Base-by-base conservation (phyloP, 2,888 invertebrate species). In the Sarcophaga variegata region DNA sequence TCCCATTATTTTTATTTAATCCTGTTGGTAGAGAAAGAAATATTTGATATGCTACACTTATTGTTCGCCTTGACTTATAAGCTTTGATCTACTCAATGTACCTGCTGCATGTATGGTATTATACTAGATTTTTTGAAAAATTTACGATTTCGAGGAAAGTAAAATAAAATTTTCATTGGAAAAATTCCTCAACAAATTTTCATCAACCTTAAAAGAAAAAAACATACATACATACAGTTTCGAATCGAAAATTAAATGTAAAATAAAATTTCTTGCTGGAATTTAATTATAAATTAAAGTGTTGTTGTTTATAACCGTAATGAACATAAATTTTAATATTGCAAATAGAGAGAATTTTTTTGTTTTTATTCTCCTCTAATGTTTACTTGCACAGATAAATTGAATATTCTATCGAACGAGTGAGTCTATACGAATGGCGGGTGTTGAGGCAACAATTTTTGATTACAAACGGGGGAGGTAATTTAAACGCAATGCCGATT, bases 391-490 rank as follows among this genome's bases (percentile, higher is more conserved):
- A 37, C 62, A 45, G 37, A 67, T 63, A 69, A 62, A 71, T 71
- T 66, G 70, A 25, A 10, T 20, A 37, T 27, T 45, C 49, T 54
- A 20, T n/a, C 37, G 37, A 2, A 37, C 8, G 37, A 37, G 37
- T 37, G 37, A 37, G 37, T 37, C 37, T 37, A 2, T 37, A 11
- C n/a, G 49, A 49, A 22, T 70, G 54, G 10, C 63, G 64, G 49
- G 71, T 82, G 81, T 76, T 77, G 63, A 71, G n/a, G n/a, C 71
- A 83, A 49, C 20, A 47, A 72, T 66, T 67, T 84, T 64, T 37
- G 37, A 75, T 76, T 64, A 8, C 84, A 66, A 70, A 62, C 37
- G 76, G 74, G 86, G 86, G 86, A 83, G 83, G 76, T 83, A 86
- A 80, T 83, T 86, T 83, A 74, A 83, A 80, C 80, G 80, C 63